phyloP scores from a whole-genome alignment of 2,113 vertebrate species.

The Otus sunia region DNA sequence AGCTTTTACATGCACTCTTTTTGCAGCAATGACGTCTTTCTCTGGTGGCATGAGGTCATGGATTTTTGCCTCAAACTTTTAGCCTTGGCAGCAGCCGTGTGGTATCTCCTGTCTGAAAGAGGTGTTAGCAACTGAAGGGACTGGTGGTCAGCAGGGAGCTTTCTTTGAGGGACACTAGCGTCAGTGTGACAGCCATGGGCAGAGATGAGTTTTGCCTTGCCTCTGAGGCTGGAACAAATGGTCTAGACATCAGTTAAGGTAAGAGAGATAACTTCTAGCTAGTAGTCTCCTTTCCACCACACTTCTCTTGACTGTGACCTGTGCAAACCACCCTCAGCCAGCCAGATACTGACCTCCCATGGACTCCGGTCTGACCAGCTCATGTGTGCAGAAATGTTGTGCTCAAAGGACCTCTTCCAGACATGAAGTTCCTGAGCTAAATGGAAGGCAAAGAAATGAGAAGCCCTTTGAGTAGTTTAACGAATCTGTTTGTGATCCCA shows the following conservation, averaged over 20 bases:
- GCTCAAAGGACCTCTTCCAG: background rate
- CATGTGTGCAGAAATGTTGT: background rate
- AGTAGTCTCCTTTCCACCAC: background rate
- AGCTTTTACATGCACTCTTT: background rate
- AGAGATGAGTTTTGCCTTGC: background rate
- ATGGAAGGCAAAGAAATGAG: background rate
- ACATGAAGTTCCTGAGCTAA: fast-evolving
- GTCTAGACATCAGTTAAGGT: background rate
- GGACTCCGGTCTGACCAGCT: background rate
- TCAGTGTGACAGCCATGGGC: background rate
- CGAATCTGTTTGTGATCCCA: background rate
- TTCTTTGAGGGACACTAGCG: background rate
- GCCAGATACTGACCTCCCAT: background rate
- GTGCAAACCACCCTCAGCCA: background rate
- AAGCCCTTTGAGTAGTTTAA: background rate
- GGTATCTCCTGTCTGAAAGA: background rate
- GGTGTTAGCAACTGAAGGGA: background rate
- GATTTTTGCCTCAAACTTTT: background rate
- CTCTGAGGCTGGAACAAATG: background rate
- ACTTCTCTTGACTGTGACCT: background rate
- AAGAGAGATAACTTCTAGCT: background rate
- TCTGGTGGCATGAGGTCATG: background rate
- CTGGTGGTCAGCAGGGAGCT: background rate
- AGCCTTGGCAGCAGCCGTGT: fast-evolving
- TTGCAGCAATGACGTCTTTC: background rate